Base-by-base conservation (phyloP, 2,113 vertebrate species). In the Crotophaga sulcirostris region DNA sequence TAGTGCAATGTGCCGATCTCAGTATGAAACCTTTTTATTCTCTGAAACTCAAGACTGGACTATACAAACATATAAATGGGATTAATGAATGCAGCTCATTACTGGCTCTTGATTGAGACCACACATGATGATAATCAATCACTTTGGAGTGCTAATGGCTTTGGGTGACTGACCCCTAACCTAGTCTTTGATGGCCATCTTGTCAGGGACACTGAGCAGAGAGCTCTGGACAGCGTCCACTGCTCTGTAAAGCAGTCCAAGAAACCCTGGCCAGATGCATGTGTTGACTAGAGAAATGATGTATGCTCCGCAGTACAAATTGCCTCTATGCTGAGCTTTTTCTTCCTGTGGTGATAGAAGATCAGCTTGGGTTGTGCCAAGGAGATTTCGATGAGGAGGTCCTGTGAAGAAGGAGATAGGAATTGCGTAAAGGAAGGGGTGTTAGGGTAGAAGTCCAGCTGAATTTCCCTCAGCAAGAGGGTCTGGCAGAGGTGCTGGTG, bases 121-220 rank as follows among this genome's bases (percentile, higher is more conserved):
- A 96, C 96, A 95, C 96, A 97, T 94, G 95, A 78, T 87, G 96
- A 33, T 87, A 96, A 96, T 97, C 96, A 97, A 96, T 97, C 96
- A 96, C 93, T 95, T 17, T 75, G 89, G 94, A 97, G 96, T 75
- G 93, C 96, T 95, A 97, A 97, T 95, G 94, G 94, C 93, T 97
- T 80, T 93, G 89, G 95, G 95, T 97, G 89, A 49, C 47, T 97
- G 96, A 97, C 96, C 96, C 93, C 95, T 97, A 97, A 81, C 93
- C 94, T 74, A 75, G 94, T 26, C 93, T 96, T 97, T 97, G 96
- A 96, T 96, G 96, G 80, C 89, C 96, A 95, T 94, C 96, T 97
- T 95, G 96, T 92, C 91, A 29, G 96, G 96, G 92, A 96, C 93
- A 96, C 96, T 94, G 93, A 96, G 92, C 92, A 93, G 95, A 95